Percentiles rank a stretch among this genome's conserved stretches.
phyloP scores from a whole-genome alignment of 2,797 vertebrate species.

The Siniperca undulata region DNA sequence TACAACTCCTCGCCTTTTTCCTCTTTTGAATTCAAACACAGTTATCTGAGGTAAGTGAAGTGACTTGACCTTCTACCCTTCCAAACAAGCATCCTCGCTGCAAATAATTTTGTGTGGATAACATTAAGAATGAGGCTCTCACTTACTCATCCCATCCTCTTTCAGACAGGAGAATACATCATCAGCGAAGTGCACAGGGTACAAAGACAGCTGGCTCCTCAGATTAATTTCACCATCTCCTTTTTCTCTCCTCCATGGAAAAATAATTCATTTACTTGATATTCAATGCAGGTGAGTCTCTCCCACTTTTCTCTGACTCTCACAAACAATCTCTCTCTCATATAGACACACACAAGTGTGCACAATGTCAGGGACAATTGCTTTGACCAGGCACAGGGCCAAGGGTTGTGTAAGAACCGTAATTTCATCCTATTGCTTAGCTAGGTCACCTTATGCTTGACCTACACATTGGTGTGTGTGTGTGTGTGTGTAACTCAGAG shows the following conservation, averaged over 20 bases:
- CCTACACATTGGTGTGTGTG: slow-evolving; percentile 52
- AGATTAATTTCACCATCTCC: slow-evolving; percentile 73
- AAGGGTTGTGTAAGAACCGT: slow-evolving; percentile 69
- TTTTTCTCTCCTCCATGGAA: slow-evolving; percentile 52
- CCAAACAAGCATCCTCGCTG: slow-evolving; percentile 21
- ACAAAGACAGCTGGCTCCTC: slow-evolving; percentile 78
- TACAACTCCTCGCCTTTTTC: not conserved
- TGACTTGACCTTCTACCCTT: slow-evolving; percentile 46
- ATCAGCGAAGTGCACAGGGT: slow-evolving; percentile 70
- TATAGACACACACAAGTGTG: slow-evolving; percentile 32
- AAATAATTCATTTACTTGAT: slow-evolving; percentile 76
- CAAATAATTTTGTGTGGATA: slow-evolving; percentile 50
- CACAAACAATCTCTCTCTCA: slow-evolving; percentile 26
- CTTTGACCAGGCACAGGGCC: slow-evolving; percentile 77
- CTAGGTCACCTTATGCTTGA: slow-evolving; percentile 79
- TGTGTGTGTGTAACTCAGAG: slow-evolving; percentile 36
- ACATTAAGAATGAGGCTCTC: slow-evolving; percentile 53
- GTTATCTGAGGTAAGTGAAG: slow-evolving; percentile 16
- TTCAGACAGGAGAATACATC: slow-evolving; percentile 70
- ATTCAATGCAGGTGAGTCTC: slow-evolving; percentile 65
- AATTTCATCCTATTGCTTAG: slow-evolving; percentile 78
- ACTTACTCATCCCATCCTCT: slow-evolving; percentile 63
- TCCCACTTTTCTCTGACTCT: slow-evolving; percentile 40
- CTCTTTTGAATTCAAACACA: slow-evolving; percentile 13
- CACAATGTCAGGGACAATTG: slow-evolving; percentile 78